Percentiles rank a stretch among this genome's conserved stretches.
phyloP scores from a whole-genome alignment of 2,888 invertebrate species.

The Leptinotarsa juncta region DNA sequence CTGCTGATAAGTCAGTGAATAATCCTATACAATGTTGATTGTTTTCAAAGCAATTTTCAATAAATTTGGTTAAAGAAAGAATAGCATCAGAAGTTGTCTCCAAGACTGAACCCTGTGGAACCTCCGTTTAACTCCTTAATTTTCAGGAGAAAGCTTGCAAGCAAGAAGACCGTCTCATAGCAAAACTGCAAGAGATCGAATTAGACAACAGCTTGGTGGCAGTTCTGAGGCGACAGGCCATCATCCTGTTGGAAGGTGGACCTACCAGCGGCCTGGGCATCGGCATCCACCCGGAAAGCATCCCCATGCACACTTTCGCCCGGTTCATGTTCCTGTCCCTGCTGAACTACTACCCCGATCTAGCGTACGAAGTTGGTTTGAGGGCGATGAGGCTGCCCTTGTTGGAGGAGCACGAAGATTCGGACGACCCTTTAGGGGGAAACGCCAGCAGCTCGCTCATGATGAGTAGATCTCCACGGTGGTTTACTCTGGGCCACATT shows the following conservation, averaged over 20 bases:
- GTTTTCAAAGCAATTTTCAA: no score
- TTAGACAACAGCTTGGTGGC: slow-evolving; percentile 78
- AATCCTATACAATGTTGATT: no score
- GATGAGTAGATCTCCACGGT: slow-evolving; percentile 74
- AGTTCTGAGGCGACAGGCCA: slow-evolving; percentile 76
- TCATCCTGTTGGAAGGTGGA: slow-evolving; percentile 79
- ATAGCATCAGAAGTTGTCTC: no score
- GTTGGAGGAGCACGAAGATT: slow-evolving; percentile 78
- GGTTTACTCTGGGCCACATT: slow-evolving; percentile 85
- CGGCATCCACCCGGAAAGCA: slow-evolving; percentile 83
- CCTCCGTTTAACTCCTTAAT: not conserved
- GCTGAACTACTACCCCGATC: slow-evolving; percentile 79
- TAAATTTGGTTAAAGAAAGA: no score
- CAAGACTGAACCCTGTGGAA: not conserved
- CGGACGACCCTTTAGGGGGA: slow-evolving; percentile 69
- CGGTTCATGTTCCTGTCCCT: slow-evolving; percentile 82
- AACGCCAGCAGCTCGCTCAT: slow-evolving; percentile 67
- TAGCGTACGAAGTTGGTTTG: slow-evolving; percentile 83
- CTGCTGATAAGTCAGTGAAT: no score
- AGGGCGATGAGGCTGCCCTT: slow-evolving; percentile 84
- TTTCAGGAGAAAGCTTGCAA: slow-evolving; percentile 74
- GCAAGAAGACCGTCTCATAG: slow-evolving; percentile 83
- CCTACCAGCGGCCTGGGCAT: slow-evolving; percentile 80
- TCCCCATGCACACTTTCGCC: slow-evolving; percentile 88
- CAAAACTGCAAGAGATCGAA: slow-evolving; percentile 80